Percentiles rank a stretch among this genome's conserved stretches.
Conservation (phyloP, 2,888 invertebrate species). For the Crematogaster levior region DNA sequence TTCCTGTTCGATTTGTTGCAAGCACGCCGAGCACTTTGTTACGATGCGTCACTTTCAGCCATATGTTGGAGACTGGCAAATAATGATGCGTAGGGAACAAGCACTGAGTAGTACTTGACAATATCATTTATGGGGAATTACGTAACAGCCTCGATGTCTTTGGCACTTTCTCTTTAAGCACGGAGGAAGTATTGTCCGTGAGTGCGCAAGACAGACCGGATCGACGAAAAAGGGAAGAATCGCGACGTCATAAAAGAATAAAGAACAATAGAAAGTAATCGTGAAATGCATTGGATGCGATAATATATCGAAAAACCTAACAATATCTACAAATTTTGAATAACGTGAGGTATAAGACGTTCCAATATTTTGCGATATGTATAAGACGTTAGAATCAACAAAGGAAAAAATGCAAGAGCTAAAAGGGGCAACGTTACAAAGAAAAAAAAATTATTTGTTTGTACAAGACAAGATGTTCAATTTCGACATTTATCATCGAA, state of each 20-base stretch:
- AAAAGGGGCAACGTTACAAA: neutral
- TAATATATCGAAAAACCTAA: neutral
- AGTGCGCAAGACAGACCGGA: slow-evolving; percentile 50
- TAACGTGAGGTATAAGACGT: neutral
- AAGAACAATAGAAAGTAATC: slow-evolving; percentile 6
- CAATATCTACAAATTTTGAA: neutral
- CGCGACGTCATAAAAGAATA: neutral
- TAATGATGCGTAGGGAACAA: slow-evolving; percentile 72
- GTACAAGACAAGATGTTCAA: slow-evolving; percentile 32
- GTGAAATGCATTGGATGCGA: neutral
- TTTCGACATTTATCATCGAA: slow-evolving; percentile 24
- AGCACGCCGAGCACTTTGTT: slow-evolving; percentile 53
- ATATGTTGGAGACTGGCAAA: slow-evolving; percentile 76
- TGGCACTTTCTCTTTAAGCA: slow-evolving; percentile 82
- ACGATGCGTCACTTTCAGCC: slow-evolving; percentile 74
- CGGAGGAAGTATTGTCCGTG: slow-evolving; percentile 76
- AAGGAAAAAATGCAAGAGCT: neutral
- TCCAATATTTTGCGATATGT: neutral
- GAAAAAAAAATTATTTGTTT: slow-evolving; percentile 1
- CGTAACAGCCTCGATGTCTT: slow-evolving; percentile 80
- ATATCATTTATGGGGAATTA: slow-evolving; percentile 84
- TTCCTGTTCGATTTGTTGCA: slow-evolving; percentile 22
- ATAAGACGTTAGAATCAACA: neutral
- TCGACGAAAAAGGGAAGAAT: slow-evolving; percentile 46
- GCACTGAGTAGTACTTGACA: slow-evolving; percentile 76